These are phyloP conservation scores for Amorpha juglandis DNA, from an alignment of 2,888 invertebrate genomes.

Conservation along the genomic window DNA sequence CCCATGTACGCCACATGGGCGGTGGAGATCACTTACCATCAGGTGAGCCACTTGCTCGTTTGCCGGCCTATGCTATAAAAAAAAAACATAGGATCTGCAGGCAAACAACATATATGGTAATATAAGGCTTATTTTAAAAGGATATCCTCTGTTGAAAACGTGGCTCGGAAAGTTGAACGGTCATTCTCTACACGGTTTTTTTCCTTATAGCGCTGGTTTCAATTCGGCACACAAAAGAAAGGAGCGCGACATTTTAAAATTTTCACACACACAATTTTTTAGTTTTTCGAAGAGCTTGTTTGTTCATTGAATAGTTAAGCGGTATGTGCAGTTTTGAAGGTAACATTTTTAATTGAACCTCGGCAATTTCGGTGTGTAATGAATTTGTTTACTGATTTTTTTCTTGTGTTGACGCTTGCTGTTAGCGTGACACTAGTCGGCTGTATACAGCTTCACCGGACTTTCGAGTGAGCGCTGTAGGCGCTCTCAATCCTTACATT, in stretches of 20 bases:
- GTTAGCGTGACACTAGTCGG: too few relatives aligned
- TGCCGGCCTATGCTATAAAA: too few relatives aligned
- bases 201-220: slow-evolving; percentile 12
- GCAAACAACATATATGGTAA: neutral
- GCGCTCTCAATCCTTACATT: too few relatives aligned
- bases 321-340: neutral
- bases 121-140: neutral
- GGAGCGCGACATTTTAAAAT: neutral
- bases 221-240: slow-evolving; percentile 21
- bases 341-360: neutral
- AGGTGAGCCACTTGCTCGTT: too few relatives aligned
- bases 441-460: too few relatives aligned
- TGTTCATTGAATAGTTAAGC: neutral
- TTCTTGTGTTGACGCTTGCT: too few relatives aligned
- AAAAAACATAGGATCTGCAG: neutral
- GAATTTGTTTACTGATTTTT: too few relatives aligned
- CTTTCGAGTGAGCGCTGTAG: too few relatives aligned
- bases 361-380: neutral
- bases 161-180: neutral
- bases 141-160: slow-evolving; percentile 5
- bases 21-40: too few relatives aligned
- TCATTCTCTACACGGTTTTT: slow-evolving; percentile 6
- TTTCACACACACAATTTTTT: neutral
- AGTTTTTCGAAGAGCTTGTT: neutral
- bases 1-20: too few relatives aligned